Evolutionary conservation across 2,113 vertebrate species (phyloP).

Genomic region (Elaphurus davidianus): DNA sequence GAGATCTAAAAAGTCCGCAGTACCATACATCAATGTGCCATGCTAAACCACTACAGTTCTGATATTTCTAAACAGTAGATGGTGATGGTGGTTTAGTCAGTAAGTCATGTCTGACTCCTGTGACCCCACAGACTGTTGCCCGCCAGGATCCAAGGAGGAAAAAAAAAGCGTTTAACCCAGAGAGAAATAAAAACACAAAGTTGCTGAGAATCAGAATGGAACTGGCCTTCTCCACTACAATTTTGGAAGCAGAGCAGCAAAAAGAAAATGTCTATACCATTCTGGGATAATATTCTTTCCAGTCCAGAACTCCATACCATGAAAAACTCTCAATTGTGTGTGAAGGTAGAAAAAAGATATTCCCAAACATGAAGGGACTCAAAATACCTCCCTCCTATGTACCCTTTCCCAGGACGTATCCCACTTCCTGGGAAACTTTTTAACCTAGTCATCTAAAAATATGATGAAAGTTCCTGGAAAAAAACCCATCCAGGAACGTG

Average conservation of each 20-base stretch:
- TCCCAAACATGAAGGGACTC: neutral
- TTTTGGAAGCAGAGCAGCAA: neutral
- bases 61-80: neutral
- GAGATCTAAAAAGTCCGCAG: neutral
- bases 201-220: neutral
- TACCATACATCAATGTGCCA: neutral
- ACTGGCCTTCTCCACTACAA: neutral
- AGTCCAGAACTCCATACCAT: neutral
- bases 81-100: neutral
- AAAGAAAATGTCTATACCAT: neutral
- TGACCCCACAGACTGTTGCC: neutral
- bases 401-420: neutral
- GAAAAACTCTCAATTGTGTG: neutral
- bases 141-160: neutral
- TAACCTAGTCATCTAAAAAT: conserved; percentile 40
- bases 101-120: neutral
- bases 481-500: neutral
- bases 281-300: neutral
- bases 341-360: neutral
- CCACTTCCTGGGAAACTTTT: neutral
- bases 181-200: neutral
- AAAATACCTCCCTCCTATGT: neutral
- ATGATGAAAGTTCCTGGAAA: neutral
- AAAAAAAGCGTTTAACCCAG: neutral
- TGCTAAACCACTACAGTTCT: neutral